These are phyloP conservation scores for Eriocheir sinensis DNA, from an alignment of 1,140 invertebrate species.

Conservation along the genomic window DNA sequence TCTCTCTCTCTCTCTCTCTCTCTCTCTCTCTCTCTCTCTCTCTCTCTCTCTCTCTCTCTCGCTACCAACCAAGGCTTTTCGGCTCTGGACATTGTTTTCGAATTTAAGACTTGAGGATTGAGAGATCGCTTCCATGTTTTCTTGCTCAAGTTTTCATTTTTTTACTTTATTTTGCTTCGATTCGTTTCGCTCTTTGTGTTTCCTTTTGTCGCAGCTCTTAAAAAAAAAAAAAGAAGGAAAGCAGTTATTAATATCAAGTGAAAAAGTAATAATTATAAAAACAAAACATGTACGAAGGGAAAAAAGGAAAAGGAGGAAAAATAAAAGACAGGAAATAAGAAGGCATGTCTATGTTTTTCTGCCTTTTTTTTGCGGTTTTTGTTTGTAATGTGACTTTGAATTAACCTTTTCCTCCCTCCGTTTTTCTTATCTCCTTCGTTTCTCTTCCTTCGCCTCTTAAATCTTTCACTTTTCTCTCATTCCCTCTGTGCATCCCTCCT, in stretches of 20 bases:
- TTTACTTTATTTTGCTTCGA: background rate
- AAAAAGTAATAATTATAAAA: background rate
- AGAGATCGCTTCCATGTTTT: background rate
- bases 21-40: slow-evolving; percentile 30
- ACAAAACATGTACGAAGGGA: background rate
- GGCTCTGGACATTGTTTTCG: background rate
- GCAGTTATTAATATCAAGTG: background rate
- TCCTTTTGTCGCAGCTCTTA: no score
- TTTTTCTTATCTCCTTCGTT: background rate
- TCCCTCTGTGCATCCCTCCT: no score
- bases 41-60: background rate
- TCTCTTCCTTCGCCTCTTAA: no score
- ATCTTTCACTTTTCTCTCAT: no score
- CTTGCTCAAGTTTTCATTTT: background rate
- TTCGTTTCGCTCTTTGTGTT: background rate
- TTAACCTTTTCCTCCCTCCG: background rate
- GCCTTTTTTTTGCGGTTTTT: no score
- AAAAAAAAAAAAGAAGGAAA: background rate
- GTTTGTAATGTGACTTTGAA: no score
- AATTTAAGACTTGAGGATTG: no score
- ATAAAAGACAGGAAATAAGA: background rate
- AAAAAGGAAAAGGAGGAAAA: background rate
- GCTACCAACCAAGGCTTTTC: background rate
- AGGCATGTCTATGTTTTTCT: background rate
- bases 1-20: slow-evolving; percentile 43